phyloP scores from a whole-genome alignment of 2,888 invertebrate species.

The Tetramorium bicarinatum region DNA sequence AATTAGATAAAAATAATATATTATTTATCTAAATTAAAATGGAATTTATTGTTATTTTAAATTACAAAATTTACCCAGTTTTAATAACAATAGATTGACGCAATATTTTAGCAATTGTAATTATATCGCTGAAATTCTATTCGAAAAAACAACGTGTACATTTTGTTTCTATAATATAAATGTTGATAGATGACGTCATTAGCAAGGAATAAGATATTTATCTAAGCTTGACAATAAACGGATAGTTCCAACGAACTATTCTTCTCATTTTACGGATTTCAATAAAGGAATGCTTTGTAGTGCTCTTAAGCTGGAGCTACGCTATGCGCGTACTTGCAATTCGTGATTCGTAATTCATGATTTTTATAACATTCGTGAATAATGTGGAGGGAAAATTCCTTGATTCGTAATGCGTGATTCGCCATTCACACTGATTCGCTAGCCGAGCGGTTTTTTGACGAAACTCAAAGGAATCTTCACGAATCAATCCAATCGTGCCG shows the following conservation, averaged over 20 bases:
- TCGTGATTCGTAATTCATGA: too few species aligned
- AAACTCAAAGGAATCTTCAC: too few species aligned
- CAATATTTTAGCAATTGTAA: background rate
- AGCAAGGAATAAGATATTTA: constrained; percentile 48
- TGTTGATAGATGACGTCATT: constrained; percentile 31
- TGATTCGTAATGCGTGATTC: too few species aligned
- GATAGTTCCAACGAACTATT: constrained; percentile 1
- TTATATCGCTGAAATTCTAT: constrained; percentile 10
- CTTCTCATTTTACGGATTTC: constrained; percentile 27
- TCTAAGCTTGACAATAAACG: constrained; percentile 67
- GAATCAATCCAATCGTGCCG: too few species aligned
- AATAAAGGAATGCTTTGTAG: constrained; percentile 30
- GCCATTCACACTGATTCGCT: too few species aligned
- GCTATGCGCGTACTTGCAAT: too few species aligned
- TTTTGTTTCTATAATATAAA: constrained; percentile 44
- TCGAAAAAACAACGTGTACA: constrained; percentile 3
- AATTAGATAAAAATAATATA: background rate
- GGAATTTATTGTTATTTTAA: background rate
- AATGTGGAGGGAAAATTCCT: too few species aligned
- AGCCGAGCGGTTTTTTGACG: too few species aligned
- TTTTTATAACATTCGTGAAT: too few species aligned
- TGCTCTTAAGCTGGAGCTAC: background rate
- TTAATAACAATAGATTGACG: background rate
- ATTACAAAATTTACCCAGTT: background rate
- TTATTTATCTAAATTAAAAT: constrained; percentile 3